Conservation (phyloP, 1,140 invertebrate species). For the Lethocerus indicus region DNA sequence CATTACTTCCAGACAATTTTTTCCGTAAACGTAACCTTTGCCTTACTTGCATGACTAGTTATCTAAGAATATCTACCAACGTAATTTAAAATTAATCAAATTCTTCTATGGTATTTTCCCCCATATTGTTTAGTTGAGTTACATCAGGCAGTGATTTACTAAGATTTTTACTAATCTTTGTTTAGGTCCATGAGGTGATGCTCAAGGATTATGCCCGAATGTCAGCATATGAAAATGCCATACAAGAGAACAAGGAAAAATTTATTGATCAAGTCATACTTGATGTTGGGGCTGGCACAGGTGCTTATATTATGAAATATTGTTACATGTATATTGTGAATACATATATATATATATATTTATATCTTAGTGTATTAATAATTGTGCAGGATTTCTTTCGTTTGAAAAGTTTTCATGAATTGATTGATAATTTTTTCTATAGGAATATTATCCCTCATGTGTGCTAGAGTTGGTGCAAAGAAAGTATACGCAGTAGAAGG, state of each 20-base stretch:
- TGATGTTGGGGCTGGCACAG: background rate
- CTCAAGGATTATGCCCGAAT: background rate
- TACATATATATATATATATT: background rate
- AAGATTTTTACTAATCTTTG: too few relatives aligned
- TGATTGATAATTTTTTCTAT: background rate
- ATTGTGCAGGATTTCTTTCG: background rate
- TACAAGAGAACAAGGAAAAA: background rate
- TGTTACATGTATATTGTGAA: background rate
- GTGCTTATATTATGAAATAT: background rate
- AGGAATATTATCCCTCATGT: background rate
- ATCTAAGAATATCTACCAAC: too few relatives aligned
- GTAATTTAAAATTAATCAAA: too few relatives aligned
- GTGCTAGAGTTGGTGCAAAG: background rate
- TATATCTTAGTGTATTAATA: background rate
- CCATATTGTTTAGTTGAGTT: too few relatives aligned
- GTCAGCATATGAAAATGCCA: background rate
- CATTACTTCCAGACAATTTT: too few relatives aligned
- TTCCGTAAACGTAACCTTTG: too few relatives aligned
- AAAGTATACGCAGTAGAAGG: background rate
- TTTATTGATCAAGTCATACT: background rate
- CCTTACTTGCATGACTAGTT: too few relatives aligned
- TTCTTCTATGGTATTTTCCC: too few relatives aligned
- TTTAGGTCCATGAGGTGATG: conserved; percentile 1
- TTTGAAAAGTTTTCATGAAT: background rate
- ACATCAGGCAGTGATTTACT: too few relatives aligned